Base-by-base conservation (phyloP, 2,113 vertebrate genomes). In the Tragelaphus imberbis region DNA sequence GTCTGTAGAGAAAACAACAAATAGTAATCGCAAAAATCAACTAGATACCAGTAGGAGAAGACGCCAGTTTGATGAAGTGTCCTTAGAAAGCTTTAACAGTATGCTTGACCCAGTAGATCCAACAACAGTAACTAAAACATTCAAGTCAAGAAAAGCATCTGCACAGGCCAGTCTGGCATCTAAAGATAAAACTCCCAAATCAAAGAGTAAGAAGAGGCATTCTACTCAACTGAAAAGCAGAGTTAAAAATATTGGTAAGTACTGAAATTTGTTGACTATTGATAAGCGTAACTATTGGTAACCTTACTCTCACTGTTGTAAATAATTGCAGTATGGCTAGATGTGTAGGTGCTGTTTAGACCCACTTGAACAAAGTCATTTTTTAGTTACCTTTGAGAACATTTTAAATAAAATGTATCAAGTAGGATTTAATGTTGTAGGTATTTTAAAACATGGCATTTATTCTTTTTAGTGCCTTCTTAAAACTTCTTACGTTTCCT, bases 141-240 rank as follows among this genome's bases (percentile, higher is more conserved):
- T 99, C 96, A 99, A 99, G 97, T 98, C 99, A 1, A 99, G 99
- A 93, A 99, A 99, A 98, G 99, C 99, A 49, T 99, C 99, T 17
- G 99, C 99, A 0, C 99, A 99, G 98, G 99, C 99, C 93, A 99
- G 99, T 98, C 98, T 99, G 92, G 99, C 99, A 71, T 99, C 99
- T 58, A 99, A 99, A 97, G 99, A 99, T 98, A 99, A 99, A 98
- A 99, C 99, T 0, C 99, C 99, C 56, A 99, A 99, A 80, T 97
- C 98, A 0, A 99, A 99, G 98, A 99, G 88, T 97, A 99, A 99
- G 61, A 99, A 99, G 85, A 99, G 99, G 98, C 98, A 95, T 98
- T 99, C 99, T 98, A 98, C 98, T 28, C 99, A 99, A 53, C 98
- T 98, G 58, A 99, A 99, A 98, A 99, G 98, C 98, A 98, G 98